Conservation (phyloP, 2,797 vertebrate species). For the Diplodus sargus region DNA sequence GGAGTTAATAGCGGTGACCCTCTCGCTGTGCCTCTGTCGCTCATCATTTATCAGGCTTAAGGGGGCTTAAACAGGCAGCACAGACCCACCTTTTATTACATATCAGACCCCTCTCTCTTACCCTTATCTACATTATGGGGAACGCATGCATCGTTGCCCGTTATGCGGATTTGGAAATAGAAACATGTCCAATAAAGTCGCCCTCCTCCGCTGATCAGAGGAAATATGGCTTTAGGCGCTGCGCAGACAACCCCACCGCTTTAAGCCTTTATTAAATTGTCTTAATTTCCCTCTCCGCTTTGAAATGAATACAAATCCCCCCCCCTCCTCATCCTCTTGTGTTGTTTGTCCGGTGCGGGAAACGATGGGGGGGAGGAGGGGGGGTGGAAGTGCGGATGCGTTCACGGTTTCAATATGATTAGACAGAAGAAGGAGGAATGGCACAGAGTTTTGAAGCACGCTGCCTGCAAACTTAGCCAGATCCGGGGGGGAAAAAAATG, state of each 20-base stretch:
- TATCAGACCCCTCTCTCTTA: conserved; percentile 75
- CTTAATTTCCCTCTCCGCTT: conserved; percentile 74
- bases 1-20: conserved; percentile 88
- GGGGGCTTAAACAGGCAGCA: conserved; percentile 85
- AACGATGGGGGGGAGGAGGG: not conserved
- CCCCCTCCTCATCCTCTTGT: conserved; percentile 29
- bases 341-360: conserved; percentile 70
- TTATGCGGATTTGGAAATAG: conserved; percentile 85
- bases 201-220: conserved; percentile 81
- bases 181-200: conserved; percentile 83
- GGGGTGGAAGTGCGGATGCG: conserved; percentile 34
- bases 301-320: conserved; percentile 66
- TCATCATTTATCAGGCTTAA: conserved; percentile 88
- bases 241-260: conserved; percentile 69
- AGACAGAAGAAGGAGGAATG: conserved; percentile 18
- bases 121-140: conserved; percentile 83
- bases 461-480: conserved; percentile 30
- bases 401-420: conserved; percentile 59
- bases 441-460: conserved; percentile 17
- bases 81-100: conserved; percentile 84
- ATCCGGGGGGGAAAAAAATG: not conserved
- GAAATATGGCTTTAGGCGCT: conserved; percentile 78
- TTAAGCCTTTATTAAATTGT: conserved; percentile 81
- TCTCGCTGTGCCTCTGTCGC: conserved; percentile 85
- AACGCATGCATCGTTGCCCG: conserved; percentile 81